phyloP scores from a whole-genome alignment of 2,888 invertebrate species.

The Nephrotoma guestfalica region DNA sequence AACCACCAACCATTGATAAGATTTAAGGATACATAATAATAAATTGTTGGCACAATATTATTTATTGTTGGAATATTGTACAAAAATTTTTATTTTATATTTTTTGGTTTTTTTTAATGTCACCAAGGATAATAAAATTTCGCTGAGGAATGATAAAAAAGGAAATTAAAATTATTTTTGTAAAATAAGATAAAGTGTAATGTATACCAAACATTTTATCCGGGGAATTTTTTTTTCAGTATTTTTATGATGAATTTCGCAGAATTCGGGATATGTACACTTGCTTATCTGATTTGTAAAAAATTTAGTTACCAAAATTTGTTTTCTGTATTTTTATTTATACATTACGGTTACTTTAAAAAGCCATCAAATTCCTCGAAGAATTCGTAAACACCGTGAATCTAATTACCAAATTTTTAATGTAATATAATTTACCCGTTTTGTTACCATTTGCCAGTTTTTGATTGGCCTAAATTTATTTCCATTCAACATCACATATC shows the following conservation, averaged over 20 bases:
- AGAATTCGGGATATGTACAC: background rate
- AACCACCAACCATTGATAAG: background rate
- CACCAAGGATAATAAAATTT: background rate
- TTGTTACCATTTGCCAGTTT: too few species aligned
- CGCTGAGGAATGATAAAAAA: background rate
- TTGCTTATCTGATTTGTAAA: background rate
- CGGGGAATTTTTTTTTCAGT: background rate
- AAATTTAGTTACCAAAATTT: too few species aligned
- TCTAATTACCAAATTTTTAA: too few species aligned
- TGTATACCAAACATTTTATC: background rate
- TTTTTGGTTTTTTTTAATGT: background rate
- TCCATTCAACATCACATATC: too few species aligned
- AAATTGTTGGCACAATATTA: background rate
- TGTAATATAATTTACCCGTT: too few species aligned
- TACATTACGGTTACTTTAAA: too few species aligned
- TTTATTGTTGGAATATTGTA: background rate
- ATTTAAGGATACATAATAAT: background rate
- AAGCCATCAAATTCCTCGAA: too few species aligned
- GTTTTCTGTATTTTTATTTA: too few species aligned
- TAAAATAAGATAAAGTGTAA: background rate
- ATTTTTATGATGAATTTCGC: background rate
- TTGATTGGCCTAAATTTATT: too few species aligned
- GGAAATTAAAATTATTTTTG: background rate
- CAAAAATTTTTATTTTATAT: too few species aligned
- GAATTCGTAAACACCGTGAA: too few species aligned